Evolutionary conservation across 2,888 invertebrate species (phyloP).

Genomic region (Zhuqinia jingwanae): DNA sequence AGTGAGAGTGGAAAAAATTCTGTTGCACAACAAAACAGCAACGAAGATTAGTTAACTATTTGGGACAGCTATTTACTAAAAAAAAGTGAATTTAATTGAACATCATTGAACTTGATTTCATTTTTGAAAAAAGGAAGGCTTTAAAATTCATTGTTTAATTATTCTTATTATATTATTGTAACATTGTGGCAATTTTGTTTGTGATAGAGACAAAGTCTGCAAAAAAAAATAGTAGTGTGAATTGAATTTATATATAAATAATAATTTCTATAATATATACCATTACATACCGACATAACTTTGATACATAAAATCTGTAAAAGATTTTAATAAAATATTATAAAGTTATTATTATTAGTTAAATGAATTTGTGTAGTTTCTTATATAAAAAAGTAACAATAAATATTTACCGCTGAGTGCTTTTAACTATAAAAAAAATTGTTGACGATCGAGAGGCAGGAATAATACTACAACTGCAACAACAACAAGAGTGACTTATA

Average conservation of each 20-base stretch:
- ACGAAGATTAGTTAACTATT: neutral
- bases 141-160: neutral
- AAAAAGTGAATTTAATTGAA: no score
- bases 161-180: slow-evolving; percentile 5
- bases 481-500: slow-evolving; percentile 2
- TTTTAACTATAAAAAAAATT: neutral
- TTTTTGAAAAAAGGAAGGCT: neutral
- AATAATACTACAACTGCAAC: no score
- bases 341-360: neutral
- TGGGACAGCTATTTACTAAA: no score
- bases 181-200: slow-evolving; percentile 56
- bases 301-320: neutral
- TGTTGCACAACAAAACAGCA: neutral
- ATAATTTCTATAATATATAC: neutral
- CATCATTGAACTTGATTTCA: neutral
- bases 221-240: slow-evolving; percentile 17
- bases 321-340: no score
- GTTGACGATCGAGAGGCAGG: no score
- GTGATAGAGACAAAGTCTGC: slow-evolving; percentile 64
- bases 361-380: slow-evolving; percentile 13
- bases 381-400: neutral
- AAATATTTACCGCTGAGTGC: slow-evolving; percentile 25
- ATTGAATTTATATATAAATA: slow-evolving; percentile 14
- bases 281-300: neutral
- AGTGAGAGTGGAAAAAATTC: slow-evolving; percentile 1